Conservation (phyloP, 1,140 invertebrate genomes). For the Oryzaephilus surinamensis region DNA sequence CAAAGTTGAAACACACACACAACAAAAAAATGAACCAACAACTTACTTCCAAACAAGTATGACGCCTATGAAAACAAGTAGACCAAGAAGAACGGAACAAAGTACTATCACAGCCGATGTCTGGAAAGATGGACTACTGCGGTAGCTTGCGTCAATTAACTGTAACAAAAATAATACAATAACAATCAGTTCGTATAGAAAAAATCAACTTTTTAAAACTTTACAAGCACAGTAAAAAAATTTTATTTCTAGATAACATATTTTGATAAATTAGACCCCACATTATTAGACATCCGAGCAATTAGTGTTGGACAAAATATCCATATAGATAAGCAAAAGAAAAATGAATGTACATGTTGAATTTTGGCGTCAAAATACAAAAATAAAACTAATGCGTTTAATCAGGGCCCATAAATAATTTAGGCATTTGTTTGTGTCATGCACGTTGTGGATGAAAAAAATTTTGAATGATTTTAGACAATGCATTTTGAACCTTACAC, state of each 20-base stretch:
- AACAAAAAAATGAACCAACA: too few relatives aligned
- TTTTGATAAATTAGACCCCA: neutral
- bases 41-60: constrained; percentile 75
- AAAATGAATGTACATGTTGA: too few relatives aligned
- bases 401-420: constrained; percentile 18
- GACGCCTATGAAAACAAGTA: constrained; percentile 61
- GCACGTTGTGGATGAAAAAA: neutral
- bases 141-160: constrained; percentile 70
- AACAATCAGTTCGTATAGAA: too few relatives aligned
- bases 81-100: constrained; percentile 55
- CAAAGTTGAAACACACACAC: too few relatives aligned
- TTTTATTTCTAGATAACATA: neutral
- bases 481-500: neutral
- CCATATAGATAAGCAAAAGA: too few relatives aligned
- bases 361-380: too few relatives aligned
- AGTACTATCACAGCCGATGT: constrained; percentile 66
- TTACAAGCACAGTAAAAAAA: neutral
- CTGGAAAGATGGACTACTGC: constrained; percentile 62
- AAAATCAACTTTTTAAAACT: neutral
- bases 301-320: neutral
- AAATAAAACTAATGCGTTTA: constrained; percentile 9
- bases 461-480: neutral
- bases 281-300: neutral
- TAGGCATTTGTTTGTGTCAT: neutral
- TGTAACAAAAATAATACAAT: constrained; percentile 42